phyloP scores from a whole-genome alignment of 2,797 vertebrate genomes.

The Danionella dracula region DNA sequence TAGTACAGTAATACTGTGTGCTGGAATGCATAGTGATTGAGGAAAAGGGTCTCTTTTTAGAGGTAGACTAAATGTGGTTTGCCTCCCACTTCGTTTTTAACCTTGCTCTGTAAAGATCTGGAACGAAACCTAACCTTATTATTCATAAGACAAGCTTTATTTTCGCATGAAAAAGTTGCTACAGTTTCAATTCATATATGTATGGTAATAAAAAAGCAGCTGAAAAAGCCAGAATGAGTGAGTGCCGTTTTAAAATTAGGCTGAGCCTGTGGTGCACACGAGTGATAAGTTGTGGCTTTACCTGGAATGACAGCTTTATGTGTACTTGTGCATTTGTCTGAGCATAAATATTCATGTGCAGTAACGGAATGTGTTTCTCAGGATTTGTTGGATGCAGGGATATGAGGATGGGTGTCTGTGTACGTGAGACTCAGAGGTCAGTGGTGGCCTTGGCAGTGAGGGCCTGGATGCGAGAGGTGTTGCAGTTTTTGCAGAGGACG shows the following conservation, averaged over 20 bases:
- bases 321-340: constrained; percentile 1
- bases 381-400: not conserved
- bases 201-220: not conserved
- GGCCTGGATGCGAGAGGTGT: constrained; percentile 88
- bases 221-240: constrained; percentile 13
- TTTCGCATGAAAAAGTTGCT: not conserved
- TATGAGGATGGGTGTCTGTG: not conserved
- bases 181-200: not conserved
- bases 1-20: too few relatives aligned
- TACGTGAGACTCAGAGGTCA: constrained; percentile 80
- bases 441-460: constrained; percentile 96
- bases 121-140: not conserved
- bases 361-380: constrained; percentile 15
- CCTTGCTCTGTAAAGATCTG: not conserved
- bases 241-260: constrained; percentile 7
- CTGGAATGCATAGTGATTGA: not conserved
- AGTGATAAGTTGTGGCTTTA: not conserved
- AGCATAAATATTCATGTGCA: constrained; percentile 21
- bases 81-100: not conserved
- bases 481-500: constrained; percentile 97
- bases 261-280: constrained; percentile 5
- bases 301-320: constrained; percentile 6
- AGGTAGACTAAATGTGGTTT: not conserved
- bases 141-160: not conserved
- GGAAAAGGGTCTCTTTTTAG: constrained; percentile 4